phyloP scores from a whole-genome alignment of 2,113 vertebrate genomes.

The Rhipidura dahli region DNA sequence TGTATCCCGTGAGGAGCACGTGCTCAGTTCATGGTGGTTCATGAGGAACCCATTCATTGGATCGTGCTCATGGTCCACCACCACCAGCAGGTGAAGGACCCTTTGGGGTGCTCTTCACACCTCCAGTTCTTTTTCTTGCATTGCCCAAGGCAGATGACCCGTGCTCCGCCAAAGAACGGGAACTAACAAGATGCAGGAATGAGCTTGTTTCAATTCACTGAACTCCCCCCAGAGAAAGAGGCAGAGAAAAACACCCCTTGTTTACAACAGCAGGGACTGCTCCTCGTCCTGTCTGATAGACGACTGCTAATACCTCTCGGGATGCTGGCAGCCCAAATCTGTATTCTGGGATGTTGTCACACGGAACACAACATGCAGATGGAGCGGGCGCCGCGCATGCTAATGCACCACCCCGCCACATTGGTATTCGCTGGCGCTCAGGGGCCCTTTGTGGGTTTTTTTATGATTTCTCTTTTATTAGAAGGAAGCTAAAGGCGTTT shows the following conservation, averaged over 20 bases:
- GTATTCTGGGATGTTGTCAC: slow-evolving; percentile 55
- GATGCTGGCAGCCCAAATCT: slow-evolving; percentile 4
- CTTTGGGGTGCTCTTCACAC: not conserved
- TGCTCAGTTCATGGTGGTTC: not conserved
- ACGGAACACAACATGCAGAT: not conserved
- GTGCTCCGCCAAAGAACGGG: not conserved
- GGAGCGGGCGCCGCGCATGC: not conserved
- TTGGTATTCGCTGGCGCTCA: not conserved
- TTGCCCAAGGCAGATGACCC: not conserved
- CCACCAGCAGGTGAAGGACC: not conserved
- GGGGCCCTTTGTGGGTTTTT: slow-evolving; percentile 34
- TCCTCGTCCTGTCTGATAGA: slow-evolving; percentile 26
- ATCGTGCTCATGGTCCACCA: fast-evolving
- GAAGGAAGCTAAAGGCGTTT: slow-evolving; percentile 33
- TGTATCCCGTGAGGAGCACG: fast-evolving
- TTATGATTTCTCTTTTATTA: slow-evolving; percentile 51
- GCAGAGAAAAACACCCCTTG: slow-evolving; percentile 26
- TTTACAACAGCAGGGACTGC: slow-evolving; percentile 22
- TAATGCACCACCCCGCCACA: not conserved
- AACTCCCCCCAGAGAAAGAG: not conserved
- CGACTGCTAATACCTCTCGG: not conserved
- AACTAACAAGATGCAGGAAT: not conserved
- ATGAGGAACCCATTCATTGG: fast-evolving
- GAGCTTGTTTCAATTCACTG: slow-evolving; percentile 9
- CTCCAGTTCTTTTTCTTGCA: not conserved